Percentiles rank a stretch among this genome's conserved stretches.
These are phyloP conservation scores for Chauna torquata DNA, from an alignment of 2,113 vertebrate genomes.

Conservation along the genomic window DNA sequence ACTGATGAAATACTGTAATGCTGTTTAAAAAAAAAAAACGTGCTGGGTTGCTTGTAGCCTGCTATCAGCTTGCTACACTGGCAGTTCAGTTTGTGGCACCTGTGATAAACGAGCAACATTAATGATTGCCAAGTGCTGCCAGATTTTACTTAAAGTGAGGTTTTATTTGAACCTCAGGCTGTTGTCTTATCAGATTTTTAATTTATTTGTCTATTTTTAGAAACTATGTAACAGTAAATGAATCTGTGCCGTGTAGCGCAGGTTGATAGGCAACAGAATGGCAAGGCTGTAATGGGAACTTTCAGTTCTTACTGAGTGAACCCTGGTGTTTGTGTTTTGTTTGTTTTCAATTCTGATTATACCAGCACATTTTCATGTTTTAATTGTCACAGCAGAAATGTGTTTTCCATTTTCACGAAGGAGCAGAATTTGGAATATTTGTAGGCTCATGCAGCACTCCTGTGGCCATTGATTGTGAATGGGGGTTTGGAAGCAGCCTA, in stretches of 20 bases:
- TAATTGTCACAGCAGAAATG: not conserved
- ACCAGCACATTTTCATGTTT: not conserved
- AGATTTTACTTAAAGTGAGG: not conserved
- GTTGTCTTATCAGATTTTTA: not conserved
- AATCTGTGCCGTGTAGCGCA: not conserved
- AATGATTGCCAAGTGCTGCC: not conserved
- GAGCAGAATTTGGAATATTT: not conserved
- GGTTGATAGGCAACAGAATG: not conserved
- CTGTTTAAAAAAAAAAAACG: not conserved
- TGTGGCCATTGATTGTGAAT: not conserved
- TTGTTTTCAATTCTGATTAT: not conserved
- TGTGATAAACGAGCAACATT: conserved; percentile 17
- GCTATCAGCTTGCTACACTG: not conserved
- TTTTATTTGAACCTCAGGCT: conserved; percentile 13
- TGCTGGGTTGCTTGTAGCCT: not conserved
- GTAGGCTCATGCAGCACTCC: rapidly evolving
- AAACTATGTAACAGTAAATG: not conserved
- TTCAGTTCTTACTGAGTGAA: not conserved
- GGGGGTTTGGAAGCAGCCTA: not conserved
- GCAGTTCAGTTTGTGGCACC: not conserved
- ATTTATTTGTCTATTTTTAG: conserved; percentile 5
- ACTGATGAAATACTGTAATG: not conserved
- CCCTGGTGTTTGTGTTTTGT: not conserved
- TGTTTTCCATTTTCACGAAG: not conserved
- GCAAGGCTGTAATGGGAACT: conserved; percentile 5